These are phyloP conservation scores for Antrozous pallidus DNA, from an alignment of 2,797 vertebrate genomes.

Conservation along the genomic window DNA sequence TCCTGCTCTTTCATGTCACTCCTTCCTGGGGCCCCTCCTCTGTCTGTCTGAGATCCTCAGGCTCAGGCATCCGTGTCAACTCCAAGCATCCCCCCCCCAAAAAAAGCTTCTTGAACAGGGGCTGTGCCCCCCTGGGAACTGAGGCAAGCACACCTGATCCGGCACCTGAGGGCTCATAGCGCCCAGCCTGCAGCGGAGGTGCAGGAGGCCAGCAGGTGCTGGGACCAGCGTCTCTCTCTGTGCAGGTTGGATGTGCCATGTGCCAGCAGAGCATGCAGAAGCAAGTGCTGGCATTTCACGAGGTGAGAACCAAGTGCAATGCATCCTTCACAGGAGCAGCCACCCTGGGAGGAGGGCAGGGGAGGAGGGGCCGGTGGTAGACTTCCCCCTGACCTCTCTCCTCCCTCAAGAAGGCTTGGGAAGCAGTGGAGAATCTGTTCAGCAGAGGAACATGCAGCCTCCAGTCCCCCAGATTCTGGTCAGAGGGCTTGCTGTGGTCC, in stretches of 20 bases:
- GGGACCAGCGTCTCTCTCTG: neutral
- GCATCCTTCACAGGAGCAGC: neutral
- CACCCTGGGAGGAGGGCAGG: neutral
- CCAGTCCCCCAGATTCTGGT: neutral
- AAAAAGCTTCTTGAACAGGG: neutral
- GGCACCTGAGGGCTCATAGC: neutral
- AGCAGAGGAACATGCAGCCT: neutral
- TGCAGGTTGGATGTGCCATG: slow-evolving; percentile 58
- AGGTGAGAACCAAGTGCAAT: slow-evolving; percentile 17
- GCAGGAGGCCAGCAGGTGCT: neutral
- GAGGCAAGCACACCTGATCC: neutral
- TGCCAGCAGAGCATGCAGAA: slow-evolving; percentile 68
- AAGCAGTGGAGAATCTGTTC: neutral
- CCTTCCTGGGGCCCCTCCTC: neutral
- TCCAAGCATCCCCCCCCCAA: neutral
- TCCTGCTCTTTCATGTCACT: neutral
- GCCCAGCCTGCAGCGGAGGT: neutral
- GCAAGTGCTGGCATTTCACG: slow-evolving; percentile 59
- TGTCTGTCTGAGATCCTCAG: slow-evolving; percentile 17
- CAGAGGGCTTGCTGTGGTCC: neutral
- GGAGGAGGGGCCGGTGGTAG: neutral
- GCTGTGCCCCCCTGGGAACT: neutral
- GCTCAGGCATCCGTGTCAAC: neutral
- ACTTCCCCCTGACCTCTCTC: neutral
- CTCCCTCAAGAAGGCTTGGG: neutral